Evolutionary conservation across 35 echinoderm and acorn worm species (phyloP).

Genomic region (Patiria miniata): DNA sequence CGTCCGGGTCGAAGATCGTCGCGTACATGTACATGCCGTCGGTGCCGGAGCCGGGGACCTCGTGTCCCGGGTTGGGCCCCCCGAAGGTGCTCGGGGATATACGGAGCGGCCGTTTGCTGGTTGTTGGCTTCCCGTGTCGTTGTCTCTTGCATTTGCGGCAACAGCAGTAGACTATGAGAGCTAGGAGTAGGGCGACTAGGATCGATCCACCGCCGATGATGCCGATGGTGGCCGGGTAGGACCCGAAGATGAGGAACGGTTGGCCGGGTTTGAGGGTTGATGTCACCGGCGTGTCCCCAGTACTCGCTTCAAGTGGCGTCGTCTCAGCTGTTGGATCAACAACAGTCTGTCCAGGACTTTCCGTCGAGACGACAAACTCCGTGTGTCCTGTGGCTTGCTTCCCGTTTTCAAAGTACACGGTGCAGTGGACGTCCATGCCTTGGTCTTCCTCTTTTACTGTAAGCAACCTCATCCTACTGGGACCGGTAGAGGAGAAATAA

Average conservation of each 20-base stretch:
- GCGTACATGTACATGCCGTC: conserved; percentile 18
- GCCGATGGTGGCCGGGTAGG: not conserved
- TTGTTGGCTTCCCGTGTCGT: not conserved
- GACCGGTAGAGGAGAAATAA: not conserved
- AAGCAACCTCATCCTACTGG: not conserved
- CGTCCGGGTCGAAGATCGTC: conserved; percentile 13
- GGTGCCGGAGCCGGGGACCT: not conserved
- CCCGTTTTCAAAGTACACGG: not conserved
- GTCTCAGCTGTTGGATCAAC: not conserved
- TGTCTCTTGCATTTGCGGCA: not conserved
- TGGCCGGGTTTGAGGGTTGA: not conserved
- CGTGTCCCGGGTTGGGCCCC: not conserved
- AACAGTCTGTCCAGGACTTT: not conserved
- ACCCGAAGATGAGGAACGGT: conserved; percentile 10
- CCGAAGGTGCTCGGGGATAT: conserved; percentile 12
- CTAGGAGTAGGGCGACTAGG: not conserved
- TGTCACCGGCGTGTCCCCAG: not conserved
- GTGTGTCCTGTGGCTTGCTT: not conserved
- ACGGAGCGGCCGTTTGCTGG: not conserved
- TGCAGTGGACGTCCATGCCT: not conserved
- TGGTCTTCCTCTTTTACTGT: not conserved
- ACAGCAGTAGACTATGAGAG: not conserved
- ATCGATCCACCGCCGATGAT: conserved; percentile 20
- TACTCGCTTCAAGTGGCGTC: not conserved
- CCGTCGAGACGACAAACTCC: not conserved